Base-by-base conservation (phyloP, 2,888 invertebrate species). In the Theretra japonica region DNA sequence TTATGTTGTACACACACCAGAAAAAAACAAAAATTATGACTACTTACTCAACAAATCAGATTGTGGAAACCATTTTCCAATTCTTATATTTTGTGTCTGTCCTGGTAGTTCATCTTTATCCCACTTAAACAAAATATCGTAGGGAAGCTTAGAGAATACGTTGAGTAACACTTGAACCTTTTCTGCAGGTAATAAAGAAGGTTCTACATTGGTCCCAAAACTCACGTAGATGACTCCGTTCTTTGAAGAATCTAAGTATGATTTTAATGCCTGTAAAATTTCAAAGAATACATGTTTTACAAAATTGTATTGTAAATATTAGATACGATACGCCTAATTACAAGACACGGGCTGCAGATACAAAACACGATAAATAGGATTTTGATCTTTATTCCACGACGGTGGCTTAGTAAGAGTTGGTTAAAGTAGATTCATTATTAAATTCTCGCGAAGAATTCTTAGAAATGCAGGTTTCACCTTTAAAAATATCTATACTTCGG, bases 181-280 rank as follows among this genome's bases (percentile, higher is more conserved):
- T 17, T 53, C 5, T n/a, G 53, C 5, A 0, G 91, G 86, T 60
- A 94, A 76, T 0, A 78, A 58, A 3, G 84, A 81, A 0, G 89
- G 85, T 4, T 85, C 78, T 1, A 90, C 84, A 50, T 91, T 91
- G 1, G 93, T 88, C 0, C 94, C 94, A 72, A 93, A 88, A 75
- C 94, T 94, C 60, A 94, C 84, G 73, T 90, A 92, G 1, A 94
- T 87, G 0, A 93, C 90, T 0, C 93, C 94, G 21, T 90, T 76
- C 53, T 84, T 82, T 0, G 93, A 89, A 2, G 86, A 83, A 56
- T 91, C 88, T 1, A 93, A 74, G 73, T 85, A 92, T 8, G 77
- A 71, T 72, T 91, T 80, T 0, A 93, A n/a, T n/a, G 4, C 53
- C 53, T 53, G 53, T 4, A 53, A 53, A 2, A 53, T 41, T 11